Base-by-base conservation (phyloP, 1,140 invertebrate species). In the Marisa cornuarietis region DNA sequence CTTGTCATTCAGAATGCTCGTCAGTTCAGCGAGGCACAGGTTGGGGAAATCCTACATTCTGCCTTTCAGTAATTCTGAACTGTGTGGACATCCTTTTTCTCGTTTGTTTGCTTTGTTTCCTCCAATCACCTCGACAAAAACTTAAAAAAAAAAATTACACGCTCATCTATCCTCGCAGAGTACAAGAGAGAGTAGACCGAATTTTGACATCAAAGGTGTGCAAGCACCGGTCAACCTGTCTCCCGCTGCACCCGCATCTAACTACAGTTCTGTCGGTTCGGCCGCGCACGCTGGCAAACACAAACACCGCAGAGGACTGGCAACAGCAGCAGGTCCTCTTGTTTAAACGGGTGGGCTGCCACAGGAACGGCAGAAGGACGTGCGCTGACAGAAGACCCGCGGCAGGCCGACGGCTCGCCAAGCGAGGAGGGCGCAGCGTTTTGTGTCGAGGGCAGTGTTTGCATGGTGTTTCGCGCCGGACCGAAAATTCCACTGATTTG, bases 401-500 rank as follows among this genome's bases (percentile, higher is more conserved):
- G 31, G 74, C 61, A 22, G 24, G 10, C 16, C 61, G 26, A 4
- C 54, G 18, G 16, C 62, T 49, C 42, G 42, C 31, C 63, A 22
- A n/a, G n/a, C n/a, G 24, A 62, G 42, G 75, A 58, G 16, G 22
- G 49, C 62, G 76, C 76, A 51, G 76, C 63, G 14, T 51, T 14
- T 54, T 49, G 76, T 51, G 76, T 77, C 63, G 9, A 20, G 76
- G 76, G 7, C 63, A 51, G 76, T 77, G 76, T 77, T 68, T 77
- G 76, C 18, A n/a, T 63, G 65, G 31, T 65, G 76, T 77, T 77
- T 77, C 76, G 51, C 76, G 76, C 42, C 76, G 42, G 31, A 62
- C 76, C 63, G 76, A 68, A 77, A 77, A 77, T 66, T 77, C 76
- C 76, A 18, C 63, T 42, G 76, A 77, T 77, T 77, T 77, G 76